Evolutionary conservation across 2,113 vertebrate genomes (phyloP).

Genomic region (Gopherus flavomarginatus): DNA sequence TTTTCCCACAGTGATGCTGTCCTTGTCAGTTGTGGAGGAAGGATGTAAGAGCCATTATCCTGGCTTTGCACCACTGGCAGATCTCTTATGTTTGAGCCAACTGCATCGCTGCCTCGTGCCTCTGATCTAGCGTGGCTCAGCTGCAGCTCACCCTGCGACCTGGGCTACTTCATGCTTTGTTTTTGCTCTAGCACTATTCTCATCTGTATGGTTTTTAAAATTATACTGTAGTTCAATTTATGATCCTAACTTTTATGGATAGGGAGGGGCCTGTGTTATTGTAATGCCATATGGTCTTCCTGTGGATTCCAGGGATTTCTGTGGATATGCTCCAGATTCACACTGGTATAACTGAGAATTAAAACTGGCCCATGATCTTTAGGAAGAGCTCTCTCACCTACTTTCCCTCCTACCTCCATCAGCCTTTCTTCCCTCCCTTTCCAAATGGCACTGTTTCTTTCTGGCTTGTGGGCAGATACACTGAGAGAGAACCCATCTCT

Average conservation of each 20-base stretch:
- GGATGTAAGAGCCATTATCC: not conserved
- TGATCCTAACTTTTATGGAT: constrained; percentile 13
- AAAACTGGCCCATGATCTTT: not conserved
- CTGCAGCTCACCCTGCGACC: not conserved
- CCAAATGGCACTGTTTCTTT: not conserved
- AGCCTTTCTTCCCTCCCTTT: not conserved
- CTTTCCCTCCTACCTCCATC: not conserved
- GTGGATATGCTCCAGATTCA: not conserved
- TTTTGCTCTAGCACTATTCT: not conserved
- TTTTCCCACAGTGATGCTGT: not conserved
- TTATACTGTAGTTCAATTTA: not conserved
- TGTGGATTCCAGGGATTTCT: not conserved
- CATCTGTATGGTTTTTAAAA: not conserved
- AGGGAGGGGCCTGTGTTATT: not conserved
- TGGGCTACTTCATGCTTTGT: not conserved
- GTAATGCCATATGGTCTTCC: not conserved
- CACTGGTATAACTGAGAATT: not conserved
- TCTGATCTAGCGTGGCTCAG: not conserved
- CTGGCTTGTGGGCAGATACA: not conserved
- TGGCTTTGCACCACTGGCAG: not conserved
- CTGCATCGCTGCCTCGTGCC: not conserved
- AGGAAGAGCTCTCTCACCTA: not conserved
- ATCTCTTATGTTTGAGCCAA: not conserved
- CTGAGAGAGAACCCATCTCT: not conserved
- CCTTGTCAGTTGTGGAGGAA: not conserved